Evolutionary conservation across 2,797 vertebrate species (phyloP).

Genomic region (Ciconia nigra): DNA sequence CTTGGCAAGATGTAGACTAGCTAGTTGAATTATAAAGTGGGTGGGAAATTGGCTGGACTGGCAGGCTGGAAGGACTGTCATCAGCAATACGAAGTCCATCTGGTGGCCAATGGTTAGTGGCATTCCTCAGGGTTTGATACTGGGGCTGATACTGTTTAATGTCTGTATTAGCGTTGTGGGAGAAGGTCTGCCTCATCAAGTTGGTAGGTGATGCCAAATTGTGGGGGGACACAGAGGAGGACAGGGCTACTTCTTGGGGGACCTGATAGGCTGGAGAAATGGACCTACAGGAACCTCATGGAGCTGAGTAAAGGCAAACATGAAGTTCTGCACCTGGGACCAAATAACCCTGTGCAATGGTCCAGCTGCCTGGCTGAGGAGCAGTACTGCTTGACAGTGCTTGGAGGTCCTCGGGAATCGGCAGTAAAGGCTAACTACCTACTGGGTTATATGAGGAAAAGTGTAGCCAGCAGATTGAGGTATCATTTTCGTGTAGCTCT

Average conservation of each 20-base stretch:
- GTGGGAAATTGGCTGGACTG: neutral
- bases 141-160: neutral
- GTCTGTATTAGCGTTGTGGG: neutral
- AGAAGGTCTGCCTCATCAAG: neutral
- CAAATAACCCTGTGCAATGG: rapidly evolving
- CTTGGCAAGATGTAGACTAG: neutral
- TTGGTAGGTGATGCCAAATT: neutral
- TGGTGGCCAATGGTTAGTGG: neutral
- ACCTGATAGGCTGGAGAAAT: neutral
- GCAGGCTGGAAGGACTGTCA: neutral
- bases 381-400: neutral
- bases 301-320: neutral
- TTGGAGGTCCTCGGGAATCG: neutral
- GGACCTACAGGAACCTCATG: neutral
- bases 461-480: neutral
- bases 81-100: neutral
- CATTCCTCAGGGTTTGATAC: neutral
- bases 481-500: neutral
- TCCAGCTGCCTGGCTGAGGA: neutral
- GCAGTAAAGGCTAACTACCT: neutral
- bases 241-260: neutral
- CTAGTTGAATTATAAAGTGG: neutral
- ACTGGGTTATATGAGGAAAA: neutral
- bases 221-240: neutral
- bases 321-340: neutral